phyloP scores from a whole-genome alignment of 2,113 vertebrate genomes.

The Harpagus bidentatus region DNA sequence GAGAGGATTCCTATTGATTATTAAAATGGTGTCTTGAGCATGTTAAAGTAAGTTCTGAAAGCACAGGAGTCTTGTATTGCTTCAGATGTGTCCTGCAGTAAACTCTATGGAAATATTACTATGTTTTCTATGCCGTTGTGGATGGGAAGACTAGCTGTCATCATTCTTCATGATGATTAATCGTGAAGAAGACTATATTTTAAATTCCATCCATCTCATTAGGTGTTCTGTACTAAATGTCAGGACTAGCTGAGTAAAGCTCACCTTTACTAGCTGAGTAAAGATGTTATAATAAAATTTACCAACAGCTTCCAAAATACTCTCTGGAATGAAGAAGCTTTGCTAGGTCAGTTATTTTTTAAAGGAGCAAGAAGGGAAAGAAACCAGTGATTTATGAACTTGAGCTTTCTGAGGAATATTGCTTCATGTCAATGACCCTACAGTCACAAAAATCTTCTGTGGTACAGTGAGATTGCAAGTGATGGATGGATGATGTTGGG shows the following conservation, averaged over 20 bases:
- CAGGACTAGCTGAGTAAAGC: background rate
- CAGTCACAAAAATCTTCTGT: background rate
- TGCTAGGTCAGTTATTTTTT: background rate
- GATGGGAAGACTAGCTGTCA: background rate
- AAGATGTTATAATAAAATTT: background rate
- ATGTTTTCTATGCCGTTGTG: background rate
- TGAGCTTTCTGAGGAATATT: background rate
- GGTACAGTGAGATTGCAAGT: background rate
- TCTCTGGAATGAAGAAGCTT: background rate
- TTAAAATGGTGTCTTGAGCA: background rate
- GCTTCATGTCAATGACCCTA: background rate
- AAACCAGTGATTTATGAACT: background rate
- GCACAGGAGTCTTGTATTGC: background rate
- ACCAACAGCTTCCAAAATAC: background rate
- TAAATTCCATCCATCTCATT: background rate
- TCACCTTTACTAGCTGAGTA: background rate
- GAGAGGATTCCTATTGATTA: background rate
- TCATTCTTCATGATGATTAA: background rate
- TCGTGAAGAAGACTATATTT: background rate
- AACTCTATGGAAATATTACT: background rate
- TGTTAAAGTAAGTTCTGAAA: background rate
- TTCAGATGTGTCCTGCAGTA: background rate
- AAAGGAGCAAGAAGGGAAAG: background rate
- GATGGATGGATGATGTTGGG: background rate
- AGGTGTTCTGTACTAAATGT: background rate